Evolutionary conservation across 2,888 invertebrate genomes (phyloP).

Genomic region (Taphrorychus bicolor): DNA sequence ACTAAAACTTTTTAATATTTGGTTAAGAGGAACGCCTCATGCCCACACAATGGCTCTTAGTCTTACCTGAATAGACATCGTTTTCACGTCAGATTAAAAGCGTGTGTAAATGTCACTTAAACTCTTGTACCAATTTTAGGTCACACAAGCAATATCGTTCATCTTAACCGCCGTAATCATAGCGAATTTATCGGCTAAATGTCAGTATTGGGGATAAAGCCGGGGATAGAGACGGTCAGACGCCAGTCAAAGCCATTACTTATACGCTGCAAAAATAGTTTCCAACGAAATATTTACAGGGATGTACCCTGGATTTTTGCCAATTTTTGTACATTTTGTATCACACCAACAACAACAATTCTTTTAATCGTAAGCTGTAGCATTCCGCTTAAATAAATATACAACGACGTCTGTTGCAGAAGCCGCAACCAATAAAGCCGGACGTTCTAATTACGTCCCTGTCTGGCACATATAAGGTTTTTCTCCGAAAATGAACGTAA

Average conservation of each 20-base stretch:
- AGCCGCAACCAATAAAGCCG: background rate
- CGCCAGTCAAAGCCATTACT: constrained; percentile 19
- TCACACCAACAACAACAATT: no score
- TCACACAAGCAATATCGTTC: constrained; percentile 20
- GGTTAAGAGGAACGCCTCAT: no score
- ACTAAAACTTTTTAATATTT: no score
- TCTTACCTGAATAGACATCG: no score
- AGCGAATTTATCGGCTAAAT: constrained; percentile 29
- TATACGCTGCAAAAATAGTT: background rate
- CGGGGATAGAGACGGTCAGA: constrained; percentile 17
- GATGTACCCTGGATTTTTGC: background rate
- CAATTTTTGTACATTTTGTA: no score
- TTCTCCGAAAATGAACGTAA: background rate
- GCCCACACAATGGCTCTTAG: no score
- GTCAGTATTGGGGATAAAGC: constrained; percentile 9
- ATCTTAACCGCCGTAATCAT: constrained; percentile 24
- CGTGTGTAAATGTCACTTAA: no score
- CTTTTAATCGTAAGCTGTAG: no score
- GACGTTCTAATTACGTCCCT: background rate
- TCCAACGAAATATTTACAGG: constrained; percentile 7
- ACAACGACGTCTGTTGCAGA: no score
- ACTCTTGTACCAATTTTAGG: background rate
- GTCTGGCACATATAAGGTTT: background rate
- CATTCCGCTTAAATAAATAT: no score
- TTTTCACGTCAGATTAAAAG: no score